Evolutionary conservation across 2,888 invertebrate genomes (phyloP), one percentile per base, ranked within the genome.

Genomic region (Cataglyphis cursor): DNA sequence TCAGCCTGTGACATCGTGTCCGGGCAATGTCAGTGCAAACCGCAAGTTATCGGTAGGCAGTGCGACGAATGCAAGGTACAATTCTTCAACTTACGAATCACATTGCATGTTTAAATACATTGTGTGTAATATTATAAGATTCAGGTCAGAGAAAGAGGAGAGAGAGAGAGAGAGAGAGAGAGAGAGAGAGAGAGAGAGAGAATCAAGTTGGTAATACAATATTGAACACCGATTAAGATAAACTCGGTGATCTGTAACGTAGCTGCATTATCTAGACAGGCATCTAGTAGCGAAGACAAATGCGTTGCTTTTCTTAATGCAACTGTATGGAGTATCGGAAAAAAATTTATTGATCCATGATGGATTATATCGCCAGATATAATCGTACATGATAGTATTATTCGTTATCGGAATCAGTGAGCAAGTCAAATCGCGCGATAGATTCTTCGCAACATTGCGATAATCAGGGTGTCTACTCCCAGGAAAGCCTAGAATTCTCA

Each of bases 21-120:
- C 9, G 98, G 98, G 0, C 97, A 98, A 92, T 98, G 98, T 92
- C 96, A 96, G 75, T 98, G 98, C 94, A 96, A 96, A 89, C 95
- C 96, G 28, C 96, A 97, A 92, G 97, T 97, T 88, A 96, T 96
- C 12, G 98, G 98, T 59, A 95, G 96, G 75, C 96, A 97, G 66
- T 98, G 98, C 92, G 97, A 97, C 92, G 96, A 96, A 81, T 98
- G 98, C 93, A 96, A 96, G 96, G 97, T 97, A 24, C 24, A 95
- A 74, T 61, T 61, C 31, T 61, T 44, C 4, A 10, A 9, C 28
- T 61, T 28, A 9, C 8, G 41, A 59, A 73, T 73, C n/a, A 28
- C 8, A 15, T 59, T 61, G 18, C 38, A 18, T 12, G 28, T 68
- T 51, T 31, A 31, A 68, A 10, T 15, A 28, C 48, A 38, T 8